These are phyloP conservation scores for Nasua narica DNA, from an alignment of 2,797 vertebrate species.

Conservation along the genomic window DNA sequence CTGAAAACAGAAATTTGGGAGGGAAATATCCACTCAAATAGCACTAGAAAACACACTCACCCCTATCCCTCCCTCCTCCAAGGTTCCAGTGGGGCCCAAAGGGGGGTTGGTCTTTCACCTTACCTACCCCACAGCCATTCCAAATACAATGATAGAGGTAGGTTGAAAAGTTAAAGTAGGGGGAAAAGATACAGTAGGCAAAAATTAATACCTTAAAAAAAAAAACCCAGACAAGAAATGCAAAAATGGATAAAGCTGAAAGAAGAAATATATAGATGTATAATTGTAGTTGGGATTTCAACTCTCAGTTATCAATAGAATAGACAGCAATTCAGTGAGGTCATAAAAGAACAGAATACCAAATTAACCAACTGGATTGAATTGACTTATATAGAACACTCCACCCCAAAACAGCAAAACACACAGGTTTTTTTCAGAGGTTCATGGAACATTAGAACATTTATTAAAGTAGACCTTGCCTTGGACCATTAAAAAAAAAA, in stretches of 20 bases:
- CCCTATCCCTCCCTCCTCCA: neutral
- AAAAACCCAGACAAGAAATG: neutral
- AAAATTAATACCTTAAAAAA: neutral
- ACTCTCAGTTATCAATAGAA: neutral
- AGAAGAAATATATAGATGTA: neutral
- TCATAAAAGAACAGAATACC: neutral
- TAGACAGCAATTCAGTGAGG: neutral
- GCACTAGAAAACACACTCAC: neutral
- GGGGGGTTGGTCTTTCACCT: neutral
- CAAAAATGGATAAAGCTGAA: neutral
- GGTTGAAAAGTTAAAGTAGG: neutral
- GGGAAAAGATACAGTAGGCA: neutral
- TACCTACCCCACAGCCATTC: neutral
- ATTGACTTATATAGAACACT: neutral
- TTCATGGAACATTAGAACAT: neutral
- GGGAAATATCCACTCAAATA: neutral
- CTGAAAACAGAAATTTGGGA: neutral
- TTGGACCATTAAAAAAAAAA: neutral
- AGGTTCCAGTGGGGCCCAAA: neutral
- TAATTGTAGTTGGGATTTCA: neutral
- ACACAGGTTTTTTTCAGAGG: neutral
- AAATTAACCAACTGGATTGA: neutral
- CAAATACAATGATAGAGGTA: neutral
- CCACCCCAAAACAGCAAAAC: neutral
- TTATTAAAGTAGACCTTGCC: neutral